These are phyloP conservation scores for Acanthisitta chloris DNA, from an alignment of 2,113 vertebrate genomes.

Conservation along the genomic window DNA sequence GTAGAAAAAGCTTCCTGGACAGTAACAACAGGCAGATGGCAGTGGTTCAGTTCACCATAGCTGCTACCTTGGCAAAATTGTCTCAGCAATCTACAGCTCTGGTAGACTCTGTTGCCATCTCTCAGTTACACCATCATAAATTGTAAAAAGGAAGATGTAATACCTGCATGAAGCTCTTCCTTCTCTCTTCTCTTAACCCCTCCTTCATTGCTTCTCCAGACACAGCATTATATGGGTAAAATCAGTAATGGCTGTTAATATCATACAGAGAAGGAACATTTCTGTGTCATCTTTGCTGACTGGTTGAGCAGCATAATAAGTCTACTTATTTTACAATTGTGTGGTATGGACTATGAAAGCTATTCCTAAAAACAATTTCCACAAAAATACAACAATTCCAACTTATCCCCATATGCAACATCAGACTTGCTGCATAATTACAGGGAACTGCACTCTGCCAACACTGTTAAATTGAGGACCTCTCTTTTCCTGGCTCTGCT, in stretches of 20 bases:
- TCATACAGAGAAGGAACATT: background rate
- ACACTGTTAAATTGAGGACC: constrained; percentile 15
- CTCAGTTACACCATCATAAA: background rate
- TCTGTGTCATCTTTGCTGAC: background rate
- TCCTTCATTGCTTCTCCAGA: background rate
- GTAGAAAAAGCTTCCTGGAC: background rate
- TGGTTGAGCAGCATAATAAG: background rate
- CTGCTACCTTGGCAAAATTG: background rate
- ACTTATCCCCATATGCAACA: background rate
- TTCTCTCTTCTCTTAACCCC: background rate
- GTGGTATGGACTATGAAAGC: background rate
- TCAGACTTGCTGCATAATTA: constrained; percentile 8
- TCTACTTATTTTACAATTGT: background rate
- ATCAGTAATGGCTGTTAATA: background rate
- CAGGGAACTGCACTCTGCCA: background rate
- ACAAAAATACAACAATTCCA: constrained; percentile 8
- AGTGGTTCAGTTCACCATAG: background rate
- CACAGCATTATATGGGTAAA: background rate
- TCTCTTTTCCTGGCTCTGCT: constrained; percentile 26
- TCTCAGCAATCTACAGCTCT: background rate
- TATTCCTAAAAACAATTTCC: background rate
- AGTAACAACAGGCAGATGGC: background rate
- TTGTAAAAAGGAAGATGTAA: background rate
- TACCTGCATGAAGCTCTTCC: background rate
- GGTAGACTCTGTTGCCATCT: background rate